These are phyloP conservation scores for Etheostoma cragini DNA, from an alignment of 2,113 vertebrate species.

Conservation along the genomic window DNA sequence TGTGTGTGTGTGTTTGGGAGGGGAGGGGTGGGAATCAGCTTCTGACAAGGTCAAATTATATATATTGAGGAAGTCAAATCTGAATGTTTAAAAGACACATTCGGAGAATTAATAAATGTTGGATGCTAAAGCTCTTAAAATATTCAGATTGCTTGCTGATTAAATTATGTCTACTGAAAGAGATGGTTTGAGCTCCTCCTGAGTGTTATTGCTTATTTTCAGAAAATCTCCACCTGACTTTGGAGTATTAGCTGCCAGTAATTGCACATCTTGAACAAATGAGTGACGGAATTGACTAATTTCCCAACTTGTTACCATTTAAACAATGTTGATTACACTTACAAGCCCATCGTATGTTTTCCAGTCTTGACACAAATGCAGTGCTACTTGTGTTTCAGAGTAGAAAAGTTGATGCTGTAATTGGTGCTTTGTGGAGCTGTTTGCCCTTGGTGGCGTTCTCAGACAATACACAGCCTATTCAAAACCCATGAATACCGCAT, in stretches of 20 bases:
- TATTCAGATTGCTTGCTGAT: conserved; percentile 65
- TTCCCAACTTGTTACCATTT: conserved; percentile 41
- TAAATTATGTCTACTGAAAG: conserved; percentile 55
- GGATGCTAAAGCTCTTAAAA: conserved; percentile 55
- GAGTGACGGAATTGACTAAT: conserved; percentile 49
- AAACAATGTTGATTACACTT: conserved; percentile 38
- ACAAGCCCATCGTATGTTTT: conserved; percentile 30
- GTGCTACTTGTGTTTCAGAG: background rate
- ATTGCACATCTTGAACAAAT: conserved; percentile 60
- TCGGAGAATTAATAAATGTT: conserved; percentile 63
- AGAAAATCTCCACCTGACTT: conserved; percentile 52
- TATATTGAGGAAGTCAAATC: conserved; percentile 50
- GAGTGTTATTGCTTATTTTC: conserved; percentile 49
- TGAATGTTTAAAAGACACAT: conserved; percentile 54
- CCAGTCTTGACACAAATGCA: conserved; percentile 9
- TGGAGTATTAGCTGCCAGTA: conserved; percentile 41
- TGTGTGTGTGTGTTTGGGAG: too few species aligned
- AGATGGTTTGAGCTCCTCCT: conserved; percentile 24
- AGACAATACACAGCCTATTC: conserved; percentile 55
- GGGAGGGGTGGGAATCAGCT: conserved; percentile 24
- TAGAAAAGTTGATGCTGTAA: conserved; percentile 44
- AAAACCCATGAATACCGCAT: conserved; percentile 39
- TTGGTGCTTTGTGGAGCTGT: conserved; percentile 41
- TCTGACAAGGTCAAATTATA: conserved; percentile 76
- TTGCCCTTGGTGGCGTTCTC: background rate